Evolutionary conservation across 2,888 invertebrate genomes (phyloP).

Genomic region (Griposia aprilina): DNA sequence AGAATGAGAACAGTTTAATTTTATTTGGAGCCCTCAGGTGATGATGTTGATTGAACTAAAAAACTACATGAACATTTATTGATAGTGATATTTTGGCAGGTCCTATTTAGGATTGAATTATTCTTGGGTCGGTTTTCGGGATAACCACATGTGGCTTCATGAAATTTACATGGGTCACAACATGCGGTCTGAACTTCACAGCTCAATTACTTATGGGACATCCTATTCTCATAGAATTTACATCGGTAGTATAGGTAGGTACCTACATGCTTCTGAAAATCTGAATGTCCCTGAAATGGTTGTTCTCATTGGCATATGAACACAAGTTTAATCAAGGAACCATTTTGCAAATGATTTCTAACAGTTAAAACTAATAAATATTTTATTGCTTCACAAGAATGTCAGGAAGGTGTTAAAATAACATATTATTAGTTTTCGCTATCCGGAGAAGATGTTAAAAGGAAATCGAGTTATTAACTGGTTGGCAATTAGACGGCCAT

Average conservation of each 20-base stretch:
- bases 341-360: background rate
- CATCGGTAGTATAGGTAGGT: background rate
- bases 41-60: background rate
- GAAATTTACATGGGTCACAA: background rate
- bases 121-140: background rate
- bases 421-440: slow-evolving; percentile 19
- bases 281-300: background rate
- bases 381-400: background rate
- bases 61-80: background rate
- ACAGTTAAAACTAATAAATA: background rate
- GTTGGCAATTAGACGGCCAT: slow-evolving; percentile 40
- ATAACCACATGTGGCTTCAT: slow-evolving; percentile 2
- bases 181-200: background rate
- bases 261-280: background rate
- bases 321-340: background rate
- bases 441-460: slow-evolving; percentile 15
- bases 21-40: background rate
- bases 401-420: slow-evolving; percentile 19
- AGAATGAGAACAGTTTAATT: background rate
- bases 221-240: background rate
- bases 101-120: background rate
- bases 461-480: slow-evolving; percentile 27
- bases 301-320: background rate
- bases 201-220: background rate
- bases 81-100: background rate